Evolutionary conservation across 2,888 invertebrate genomes (phyloP).

Genomic region (Tricholauxania praeusta): DNA sequence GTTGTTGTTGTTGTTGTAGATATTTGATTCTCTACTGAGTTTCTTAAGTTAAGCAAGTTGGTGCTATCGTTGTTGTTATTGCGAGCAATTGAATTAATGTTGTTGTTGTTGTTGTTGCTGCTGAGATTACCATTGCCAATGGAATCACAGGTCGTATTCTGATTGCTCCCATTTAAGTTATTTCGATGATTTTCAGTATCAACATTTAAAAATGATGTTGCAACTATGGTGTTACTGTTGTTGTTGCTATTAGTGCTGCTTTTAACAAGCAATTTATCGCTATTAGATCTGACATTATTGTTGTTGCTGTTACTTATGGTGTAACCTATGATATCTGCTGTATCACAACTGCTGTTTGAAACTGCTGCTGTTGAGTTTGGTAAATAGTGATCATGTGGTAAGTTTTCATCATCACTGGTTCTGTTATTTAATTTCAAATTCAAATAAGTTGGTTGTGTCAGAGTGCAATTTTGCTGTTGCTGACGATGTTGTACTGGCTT

Average conservation of each 20-base stretch:
- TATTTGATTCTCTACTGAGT: slow-evolving; percentile 16
- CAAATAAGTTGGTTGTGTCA: slow-evolving; percentile 36
- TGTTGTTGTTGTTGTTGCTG: slow-evolving; percentile 11
- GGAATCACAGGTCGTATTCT: not conserved
- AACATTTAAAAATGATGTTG: slow-evolving; percentile 17
- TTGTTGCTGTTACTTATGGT: slow-evolving; percentile 41
- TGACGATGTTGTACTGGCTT: too few species aligned
- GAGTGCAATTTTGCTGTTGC: slow-evolving; percentile 17
- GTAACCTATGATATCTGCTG: slow-evolving; percentile 9
- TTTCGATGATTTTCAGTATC: slow-evolving; percentile 15
- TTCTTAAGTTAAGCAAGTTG: not conserved
- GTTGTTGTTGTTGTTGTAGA: slow-evolving; percentile 20
- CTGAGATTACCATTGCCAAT: slow-evolving; percentile 11
- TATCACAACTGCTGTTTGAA: slow-evolving; percentile 15
- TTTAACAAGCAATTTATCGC: slow-evolving; percentile 32
- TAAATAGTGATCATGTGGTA: slow-evolving; percentile 5
- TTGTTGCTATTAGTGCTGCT: slow-evolving; percentile 41
- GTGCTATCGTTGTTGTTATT: slow-evolving; percentile 27
- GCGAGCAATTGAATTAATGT: slow-evolving; percentile 2
- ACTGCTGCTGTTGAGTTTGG: not conserved
- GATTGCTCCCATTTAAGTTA: not conserved
- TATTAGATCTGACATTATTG: slow-evolving; percentile 42
- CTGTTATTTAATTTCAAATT: slow-evolving; percentile 30
- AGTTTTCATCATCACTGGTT: slow-evolving; percentile 40
- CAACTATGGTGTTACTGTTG: slow-evolving; percentile 24